A percentile compares a stretch with the other conserved stretches of the same genome.
These are phyloP conservation scores for Myodes glareolus DNA, from an alignment of 2,113 vertebrate genomes.

Conservation along the genomic window DNA sequence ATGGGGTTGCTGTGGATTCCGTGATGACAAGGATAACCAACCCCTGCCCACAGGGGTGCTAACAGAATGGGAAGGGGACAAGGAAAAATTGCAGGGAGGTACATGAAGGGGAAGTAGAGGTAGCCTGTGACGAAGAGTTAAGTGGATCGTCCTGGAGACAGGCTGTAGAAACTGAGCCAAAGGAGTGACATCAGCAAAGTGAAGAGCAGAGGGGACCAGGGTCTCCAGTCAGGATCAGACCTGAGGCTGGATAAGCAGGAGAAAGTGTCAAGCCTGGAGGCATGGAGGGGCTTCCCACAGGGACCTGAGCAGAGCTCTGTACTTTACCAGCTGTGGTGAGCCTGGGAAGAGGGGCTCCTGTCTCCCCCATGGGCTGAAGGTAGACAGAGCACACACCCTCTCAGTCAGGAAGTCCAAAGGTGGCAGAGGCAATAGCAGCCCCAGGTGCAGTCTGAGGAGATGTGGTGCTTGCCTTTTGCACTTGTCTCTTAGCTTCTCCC, in stretches of 20 bases:
- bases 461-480: not conserved
- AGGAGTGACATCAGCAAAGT: not conserved
- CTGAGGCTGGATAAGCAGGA: not conserved
- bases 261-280: not conserved
- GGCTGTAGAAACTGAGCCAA: too few relatives aligned
- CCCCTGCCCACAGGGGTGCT: not conserved
- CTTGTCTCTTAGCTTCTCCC: too few relatives aligned
- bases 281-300: fast-evolving
- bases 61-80: not conserved
- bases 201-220: too few relatives aligned
- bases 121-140: not conserved
- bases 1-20: not conserved
- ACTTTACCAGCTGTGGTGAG: fast-evolving
- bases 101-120: not conserved
- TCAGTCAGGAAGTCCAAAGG: not conserved
- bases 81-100: not conserved
- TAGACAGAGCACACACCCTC: not conserved
- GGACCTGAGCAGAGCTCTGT: too few relatives aligned
- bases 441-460: not conserved
- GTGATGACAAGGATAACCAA: too few relatives aligned
- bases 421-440: not conserved
- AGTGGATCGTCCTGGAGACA: not conserved
- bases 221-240: not conserved
- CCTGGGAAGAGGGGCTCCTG: not conserved
- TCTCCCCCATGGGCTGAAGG: not conserved